phyloP scores from a whole-genome alignment of 1,140 invertebrate genomes.

The Cepaea nemoralis region DNA sequence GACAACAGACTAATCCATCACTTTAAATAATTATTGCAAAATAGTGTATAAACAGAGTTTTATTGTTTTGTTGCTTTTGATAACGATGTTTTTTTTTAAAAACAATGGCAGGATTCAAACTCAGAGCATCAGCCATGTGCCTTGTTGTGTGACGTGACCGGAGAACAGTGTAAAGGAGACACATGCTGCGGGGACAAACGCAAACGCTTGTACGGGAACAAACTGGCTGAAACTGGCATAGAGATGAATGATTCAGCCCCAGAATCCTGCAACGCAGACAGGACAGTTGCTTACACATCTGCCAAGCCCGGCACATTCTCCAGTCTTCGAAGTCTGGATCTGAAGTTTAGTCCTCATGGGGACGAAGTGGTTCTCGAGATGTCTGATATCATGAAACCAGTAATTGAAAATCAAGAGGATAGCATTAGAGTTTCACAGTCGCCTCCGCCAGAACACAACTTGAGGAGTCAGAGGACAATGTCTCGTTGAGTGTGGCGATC shows the following conservation, averaged over 20 bases:
- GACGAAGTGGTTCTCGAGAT: slow-evolving; percentile 38
- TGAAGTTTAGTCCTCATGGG: slow-evolving; percentile 36
- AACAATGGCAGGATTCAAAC: slow-evolving; percentile 1
- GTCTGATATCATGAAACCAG: slow-evolving; percentile 1
- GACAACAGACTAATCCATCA: too few species aligned
- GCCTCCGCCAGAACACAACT: too few species aligned
- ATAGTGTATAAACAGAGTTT: too few species aligned
- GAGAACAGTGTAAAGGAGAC: slow-evolving; percentile 14
- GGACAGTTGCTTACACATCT: background rate
- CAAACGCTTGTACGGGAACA: background rate
- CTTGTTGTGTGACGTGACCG: slow-evolving; percentile 6
- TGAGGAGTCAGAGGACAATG: too few species aligned
- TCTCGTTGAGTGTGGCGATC: too few species aligned
- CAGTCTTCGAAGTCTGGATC: slow-evolving; percentile 28
- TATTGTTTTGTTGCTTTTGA: too few species aligned
- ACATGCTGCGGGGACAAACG: slow-evolving; percentile 29
- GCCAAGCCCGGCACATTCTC: background rate
- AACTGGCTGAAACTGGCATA: background rate
- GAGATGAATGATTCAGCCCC: background rate
- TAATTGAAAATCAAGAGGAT: too few species aligned
- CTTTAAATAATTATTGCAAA: too few species aligned
- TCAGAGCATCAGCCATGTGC: slow-evolving; percentile 15
- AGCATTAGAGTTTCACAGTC: too few species aligned
- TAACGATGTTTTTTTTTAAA: too few species aligned
- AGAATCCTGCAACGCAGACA: background rate